Conservation (phyloP, 2,888 invertebrate genomes). For the Idaea dimidiata region DNA sequence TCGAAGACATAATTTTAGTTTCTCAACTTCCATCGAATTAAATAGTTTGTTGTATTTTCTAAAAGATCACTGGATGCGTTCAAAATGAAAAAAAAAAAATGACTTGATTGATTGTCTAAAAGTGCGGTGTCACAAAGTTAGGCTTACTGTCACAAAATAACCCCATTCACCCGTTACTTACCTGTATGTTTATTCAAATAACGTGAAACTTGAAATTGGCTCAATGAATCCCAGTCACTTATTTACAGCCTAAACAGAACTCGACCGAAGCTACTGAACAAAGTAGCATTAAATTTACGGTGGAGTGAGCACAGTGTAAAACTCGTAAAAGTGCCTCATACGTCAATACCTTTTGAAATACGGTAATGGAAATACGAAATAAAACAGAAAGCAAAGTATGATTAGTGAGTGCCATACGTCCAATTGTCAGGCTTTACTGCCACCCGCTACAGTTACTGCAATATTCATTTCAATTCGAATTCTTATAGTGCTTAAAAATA, state of each 20-base stretch:
- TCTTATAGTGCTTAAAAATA: conserved; percentile 48
- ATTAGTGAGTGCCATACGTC: conserved; percentile 77
- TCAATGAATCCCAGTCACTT: conserved; percentile 1
- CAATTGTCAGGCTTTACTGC: conserved; percentile 73
- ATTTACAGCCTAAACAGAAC: conserved; percentile 33
- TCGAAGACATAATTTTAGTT: too few species aligned
- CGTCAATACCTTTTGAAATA: conserved; percentile 81
- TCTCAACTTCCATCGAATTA: too few species aligned
- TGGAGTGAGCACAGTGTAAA: conserved; percentile 60
- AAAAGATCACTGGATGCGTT: too few species aligned
- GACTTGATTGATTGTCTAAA: too few species aligned
- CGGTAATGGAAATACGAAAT: conserved; percentile 80
- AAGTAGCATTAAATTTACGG: conserved; percentile 65
- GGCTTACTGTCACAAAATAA: too few species aligned
- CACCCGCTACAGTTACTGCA: conserved; percentile 52
- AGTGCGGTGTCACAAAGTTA: too few species aligned
- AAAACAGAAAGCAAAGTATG: conserved; percentile 81
- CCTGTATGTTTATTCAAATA: neutral
- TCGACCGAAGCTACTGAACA: conserved; percentile 45
- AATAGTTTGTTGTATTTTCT: too few species aligned
- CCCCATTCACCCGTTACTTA: too few species aligned
- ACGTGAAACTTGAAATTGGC: neutral
- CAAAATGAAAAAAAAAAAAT: too few species aligned
- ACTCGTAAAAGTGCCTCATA: conserved; percentile 79
- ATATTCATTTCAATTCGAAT: conserved; percentile 61